Evolutionary conservation across 2,888 invertebrate genomes (phyloP), one percentile per base, ranked within the genome.

Genomic region (Chironomus tentans): DNA sequence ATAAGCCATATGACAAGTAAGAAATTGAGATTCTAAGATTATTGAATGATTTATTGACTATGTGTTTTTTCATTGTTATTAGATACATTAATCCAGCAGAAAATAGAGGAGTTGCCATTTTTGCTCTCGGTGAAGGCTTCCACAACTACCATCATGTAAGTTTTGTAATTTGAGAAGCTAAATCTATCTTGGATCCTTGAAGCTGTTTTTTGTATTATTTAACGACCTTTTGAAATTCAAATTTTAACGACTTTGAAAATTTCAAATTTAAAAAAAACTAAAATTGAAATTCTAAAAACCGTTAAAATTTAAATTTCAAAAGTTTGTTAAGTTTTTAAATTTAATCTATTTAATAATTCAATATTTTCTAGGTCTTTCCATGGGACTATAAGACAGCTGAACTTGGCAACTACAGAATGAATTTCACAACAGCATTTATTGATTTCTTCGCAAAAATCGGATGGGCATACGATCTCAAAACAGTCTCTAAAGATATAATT

Each of bases 91-190:
- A 89, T 79, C 76, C 76, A 18, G 24, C 21, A 10, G 24, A 76
- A 69, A 76, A 76, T 61, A 18, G 7, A 13, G 48, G 38, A 21
- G 76, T 76, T 56, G 76, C 76, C 28, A 50, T 69, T 10, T 61
- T 76, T 15, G 68, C 76, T 38, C 28, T 76, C 5, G 76, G 76
- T 22, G 76, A 76, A 38, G 76, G 76, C 12, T 94, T 92, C 91
- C 94, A 94, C 83, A 94, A 94, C 85, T 94, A 93, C 82, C 94
- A 94, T 80, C 94, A 94, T 82, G 90, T 91, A 21, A 65, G 65
- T 38, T 72, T 24, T 48, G 21, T 68, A 10, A 62, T 50, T 18
- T 28, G 24, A 28, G 21, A 15, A 50, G 48, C 48, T 24, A n/a
- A n/a, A n/a, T n/a, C n/a, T n/a, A n/a, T n/a, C n/a, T n/a, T n/a